These are phyloP conservation scores for Gymnoscopelus microlampas DNA, from an alignment of 2,797 vertebrate genomes.

Conservation along the genomic window DNA sequence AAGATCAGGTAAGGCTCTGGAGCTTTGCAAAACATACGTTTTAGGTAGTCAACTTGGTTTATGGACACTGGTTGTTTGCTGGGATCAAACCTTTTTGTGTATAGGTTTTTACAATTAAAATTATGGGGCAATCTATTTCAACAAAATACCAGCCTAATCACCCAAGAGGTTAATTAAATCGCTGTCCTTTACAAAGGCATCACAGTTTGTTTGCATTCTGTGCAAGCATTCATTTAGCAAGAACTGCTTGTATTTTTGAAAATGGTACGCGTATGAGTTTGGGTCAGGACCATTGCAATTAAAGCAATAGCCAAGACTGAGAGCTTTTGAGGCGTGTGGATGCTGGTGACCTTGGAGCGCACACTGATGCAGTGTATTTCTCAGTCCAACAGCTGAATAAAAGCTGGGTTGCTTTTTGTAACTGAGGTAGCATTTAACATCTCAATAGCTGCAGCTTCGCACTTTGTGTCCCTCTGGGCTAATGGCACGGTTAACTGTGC, in stretches of 20 bases:
- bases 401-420: neutral
- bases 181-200: neutral
- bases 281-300: no score
- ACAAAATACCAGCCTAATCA: no score
- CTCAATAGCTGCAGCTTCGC: conserved; percentile 2
- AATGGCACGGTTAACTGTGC: conserved; percentile 23
- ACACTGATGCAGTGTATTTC: neutral
- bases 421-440: conserved; percentile 14
- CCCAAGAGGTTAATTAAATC: neutral
- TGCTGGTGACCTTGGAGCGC: neutral
- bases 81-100: neutral
- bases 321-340: neutral
- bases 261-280: no score
- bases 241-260: no score
- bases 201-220: neutral
- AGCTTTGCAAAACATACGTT: conserved; percentile 62
- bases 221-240: neutral
- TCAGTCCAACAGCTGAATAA: conserved; percentile 1
- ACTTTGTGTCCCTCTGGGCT: conserved; percentile 23
- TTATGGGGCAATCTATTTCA: neutral
- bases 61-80: neutral
- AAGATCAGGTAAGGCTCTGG: conserved; percentile 90
- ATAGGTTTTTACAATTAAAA: neutral
- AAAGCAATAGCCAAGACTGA: no score
- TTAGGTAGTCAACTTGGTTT: neutral